These are phyloP conservation scores for Thera britannica DNA, from an alignment of 2,888 invertebrate genomes.

Conservation along the genomic window DNA sequence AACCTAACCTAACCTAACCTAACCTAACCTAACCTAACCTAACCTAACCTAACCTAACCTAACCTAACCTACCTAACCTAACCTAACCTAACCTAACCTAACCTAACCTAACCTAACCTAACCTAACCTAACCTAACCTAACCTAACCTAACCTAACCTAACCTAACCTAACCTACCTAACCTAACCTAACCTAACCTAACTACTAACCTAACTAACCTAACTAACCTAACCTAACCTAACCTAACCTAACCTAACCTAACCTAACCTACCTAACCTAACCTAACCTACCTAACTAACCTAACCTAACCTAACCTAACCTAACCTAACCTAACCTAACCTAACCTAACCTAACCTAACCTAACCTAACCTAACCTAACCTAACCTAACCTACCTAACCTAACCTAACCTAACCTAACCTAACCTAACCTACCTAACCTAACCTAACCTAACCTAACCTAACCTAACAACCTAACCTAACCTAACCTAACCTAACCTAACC, in stretches of 20 bases:
- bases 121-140: conserved; percentile 39
- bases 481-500: conserved; percentile 36
- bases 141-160: conserved; percentile 36
- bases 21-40: conserved; percentile 27
- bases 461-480: conserved; percentile 35
- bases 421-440: conserved; percentile 33
- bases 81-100: conserved; percentile 45
- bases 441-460: conserved; percentile 42
- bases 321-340: too few relatives aligned
- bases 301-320: too few relatives aligned
- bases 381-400: too few relatives aligned
- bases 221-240: conserved; percentile 30
- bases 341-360: too few relatives aligned
- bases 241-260: too few relatives aligned
- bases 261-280: too few relatives aligned
- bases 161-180: conserved; percentile 37
- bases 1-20: conserved; percentile 30
- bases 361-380: too few relatives aligned
- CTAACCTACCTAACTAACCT: too few relatives aligned
- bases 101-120: conserved; percentile 43
- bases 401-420: too few relatives aligned
- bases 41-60: conserved; percentile 33
- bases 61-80: conserved; percentile 44
- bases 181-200: conserved; percentile 25
- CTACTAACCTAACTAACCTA: too few relatives aligned